Evolutionary conservation across 2,113 vertebrate genomes (phyloP), one percentile per base, ranked within the genome.

Genomic region (Oceanodroma tethys): DNA sequence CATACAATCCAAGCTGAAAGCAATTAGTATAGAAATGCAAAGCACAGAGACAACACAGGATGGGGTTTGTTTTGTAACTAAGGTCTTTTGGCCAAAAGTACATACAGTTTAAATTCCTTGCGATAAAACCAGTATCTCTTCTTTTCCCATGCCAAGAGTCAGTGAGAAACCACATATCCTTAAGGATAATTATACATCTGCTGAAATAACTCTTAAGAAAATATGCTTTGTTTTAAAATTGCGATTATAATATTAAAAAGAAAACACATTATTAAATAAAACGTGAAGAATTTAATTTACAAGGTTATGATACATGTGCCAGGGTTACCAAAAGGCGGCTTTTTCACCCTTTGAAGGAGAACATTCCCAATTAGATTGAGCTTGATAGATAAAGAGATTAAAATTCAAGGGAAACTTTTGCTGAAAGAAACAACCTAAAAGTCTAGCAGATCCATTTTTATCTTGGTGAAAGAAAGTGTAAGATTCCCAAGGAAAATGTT

Each of bases 141-240:
- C 86, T 70, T 62, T 87, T 62, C 38, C 14, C 55, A 48, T 93
- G 87, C 93, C 92, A 97, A 96, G 63, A 97, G 83, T 75, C 94
- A 94, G 86, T 29, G 66, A 97, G 86, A 97, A 98, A 97, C 52
- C 71, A 94, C 58, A 80, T 38, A 94, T 80, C 85, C 76, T 78
- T 67, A 93, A 70, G 80, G 91, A 95, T 79, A 97, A 97, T 38
- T 14, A 62, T 66, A 95, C 65, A 86, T 89, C 78, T 95, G 89
- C 66, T 93, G 94, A 92, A 95, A 50, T 45, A 95, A 87, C 45
- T 75, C 47, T 18, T 67, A 88, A 89, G 85, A 93, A 92, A 90
- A 96, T 67, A 25, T 73, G 67, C 79, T 79, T 88, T 65, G 36
- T n/a, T 95, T 93, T 65, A 89, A 91, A 96, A 83, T 6, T 47